Base-by-base conservation (phyloP, 2,113 vertebrate species). In the Apistogramma diplotaenia region DNA sequence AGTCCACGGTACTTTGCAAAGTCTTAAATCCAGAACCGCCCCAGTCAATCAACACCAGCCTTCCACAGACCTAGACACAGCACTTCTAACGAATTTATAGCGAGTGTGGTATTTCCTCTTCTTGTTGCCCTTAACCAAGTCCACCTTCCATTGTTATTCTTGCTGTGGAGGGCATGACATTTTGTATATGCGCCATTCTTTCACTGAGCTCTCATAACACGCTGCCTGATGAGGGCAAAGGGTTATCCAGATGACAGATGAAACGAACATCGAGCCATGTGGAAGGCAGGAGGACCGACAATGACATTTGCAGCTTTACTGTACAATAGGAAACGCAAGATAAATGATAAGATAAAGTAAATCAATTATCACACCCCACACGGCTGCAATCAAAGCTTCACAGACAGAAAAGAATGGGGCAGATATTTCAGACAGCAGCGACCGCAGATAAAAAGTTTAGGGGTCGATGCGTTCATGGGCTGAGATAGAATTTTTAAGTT, bases 141-240 rank as follows among this genome's bases (percentile, higher is more conserved):
- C 84, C 88, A 91, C 82, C 85, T 87, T 84, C 88, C 80, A 91
- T 91, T 93, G 92, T 93, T 93, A 57, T 80, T 89, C 72, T 49
- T 18, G 19, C 12, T 31, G 84, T 5, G 59, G 78, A 85, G 87
- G 78, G 78, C 84, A 82, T 84, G 90, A 76, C 85, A 82, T 89
- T 84, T 83, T 75, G 65, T 62, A 72, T 79, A 83, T 16, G 31
- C 72, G 12, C 75, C 72, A 58, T 77, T 91, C 88, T 89, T 87
- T 89, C 76, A 76, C 40, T 5, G 43, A 10, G 59, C 57, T 83
- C 59, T 88, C 84, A 85, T 33, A 90, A 81, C 92, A 87, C 4
- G 19, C 37, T 62, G 61, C n/a, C 78, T 73, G 87, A 70, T 10
- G 81, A 81, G 89, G 90, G 79, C 81, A 86, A 87, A 80, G 78